Evolutionary conservation across 2,113 vertebrate genomes (phyloP).

Genomic region (Martes martes): DNA sequence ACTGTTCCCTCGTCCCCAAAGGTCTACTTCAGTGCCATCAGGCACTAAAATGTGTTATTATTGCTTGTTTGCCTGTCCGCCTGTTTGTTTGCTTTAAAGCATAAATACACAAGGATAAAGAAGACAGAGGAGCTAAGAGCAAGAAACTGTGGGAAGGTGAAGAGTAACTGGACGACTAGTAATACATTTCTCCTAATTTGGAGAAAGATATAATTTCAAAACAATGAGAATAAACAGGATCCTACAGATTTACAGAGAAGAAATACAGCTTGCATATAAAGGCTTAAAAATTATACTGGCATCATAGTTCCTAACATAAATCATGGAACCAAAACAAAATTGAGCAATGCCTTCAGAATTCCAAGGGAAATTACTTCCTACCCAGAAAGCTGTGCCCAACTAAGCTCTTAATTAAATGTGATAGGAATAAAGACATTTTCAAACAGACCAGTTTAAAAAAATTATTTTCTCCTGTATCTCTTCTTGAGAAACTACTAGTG

Average conservation of each 20-base stretch:
- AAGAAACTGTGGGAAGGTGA: background rate
- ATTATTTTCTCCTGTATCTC: background rate
- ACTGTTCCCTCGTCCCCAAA: background rate
- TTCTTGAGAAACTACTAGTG: background rate
- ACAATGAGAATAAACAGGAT: background rate
- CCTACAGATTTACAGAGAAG: background rate
- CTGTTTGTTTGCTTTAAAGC: background rate
- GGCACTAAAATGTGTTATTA: background rate
- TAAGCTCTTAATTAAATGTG: background rate
- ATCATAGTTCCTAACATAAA: conserved; percentile 42
- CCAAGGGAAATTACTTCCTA: background rate
- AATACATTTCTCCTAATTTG: background rate
- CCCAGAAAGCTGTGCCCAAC: background rate
- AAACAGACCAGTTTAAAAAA: background rate
- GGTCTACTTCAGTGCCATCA: background rate
- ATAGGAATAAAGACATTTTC: background rate
- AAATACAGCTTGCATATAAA: background rate
- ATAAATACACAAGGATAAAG: background rate
- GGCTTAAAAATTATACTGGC: background rate
- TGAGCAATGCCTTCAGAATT: conserved; percentile 29
- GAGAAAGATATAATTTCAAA: conserved; percentile 6
- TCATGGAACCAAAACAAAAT: conserved; percentile 34
- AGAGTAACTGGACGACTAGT: background rate
- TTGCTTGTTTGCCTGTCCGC: background rate
- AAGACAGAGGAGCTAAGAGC: background rate